Percentiles rank a stretch among this genome's conserved stretches.
phyloP scores from a whole-genome alignment of 53 echinoderm and acorn worm genomes.

The Echinometra lucunter region DNA sequence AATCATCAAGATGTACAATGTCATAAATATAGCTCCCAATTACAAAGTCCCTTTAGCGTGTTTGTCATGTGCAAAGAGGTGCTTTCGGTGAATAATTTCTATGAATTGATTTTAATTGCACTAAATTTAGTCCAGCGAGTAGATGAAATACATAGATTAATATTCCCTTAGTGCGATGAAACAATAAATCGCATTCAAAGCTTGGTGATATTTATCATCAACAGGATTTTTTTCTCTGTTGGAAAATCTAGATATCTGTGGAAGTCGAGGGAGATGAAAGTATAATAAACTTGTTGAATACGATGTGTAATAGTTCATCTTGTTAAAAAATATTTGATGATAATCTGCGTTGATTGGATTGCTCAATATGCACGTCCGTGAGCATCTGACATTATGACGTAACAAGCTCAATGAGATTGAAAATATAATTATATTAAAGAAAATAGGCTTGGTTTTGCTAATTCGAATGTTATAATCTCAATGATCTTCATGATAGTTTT shows the following conservation, averaged over 20 bases:
- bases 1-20: neutral
- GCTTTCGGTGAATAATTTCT: neutral
- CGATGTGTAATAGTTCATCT: neutral
- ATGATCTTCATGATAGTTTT: no score
- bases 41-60: neutral
- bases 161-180: neutral
- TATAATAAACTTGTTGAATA: neutral
- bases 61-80: neutral
- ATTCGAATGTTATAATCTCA: no score
- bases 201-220: neutral
- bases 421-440: no score
- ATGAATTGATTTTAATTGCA: slow-evolving; percentile 1
- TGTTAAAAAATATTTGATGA: no score
- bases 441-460: no score
- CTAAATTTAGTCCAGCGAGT: neutral
- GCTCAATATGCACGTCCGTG: no score
- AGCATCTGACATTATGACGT: no score
- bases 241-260: neutral
- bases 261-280: neutral
- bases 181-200: neutral
- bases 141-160: neutral
- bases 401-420: no score
- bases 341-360: no score
- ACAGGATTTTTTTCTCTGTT: neutral
- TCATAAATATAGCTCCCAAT: neutral